Evolutionary conservation across 2,888 invertebrate species (phyloP), one percentile per base, ranked within the genome.

Genomic region (Ennomos fuscantarius): DNA sequence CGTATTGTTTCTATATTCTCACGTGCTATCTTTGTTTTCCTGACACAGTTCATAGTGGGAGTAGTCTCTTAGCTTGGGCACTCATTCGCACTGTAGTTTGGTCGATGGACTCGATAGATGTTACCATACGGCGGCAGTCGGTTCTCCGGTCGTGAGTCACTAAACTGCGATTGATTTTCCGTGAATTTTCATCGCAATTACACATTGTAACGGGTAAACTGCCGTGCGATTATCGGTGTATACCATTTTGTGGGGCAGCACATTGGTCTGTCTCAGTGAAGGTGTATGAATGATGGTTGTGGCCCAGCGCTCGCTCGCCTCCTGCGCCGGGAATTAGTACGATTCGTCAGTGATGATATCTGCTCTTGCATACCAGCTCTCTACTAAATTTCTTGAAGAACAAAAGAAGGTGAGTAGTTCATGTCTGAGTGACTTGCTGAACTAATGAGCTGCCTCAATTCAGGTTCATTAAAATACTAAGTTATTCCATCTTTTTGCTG

Each of bases 1-100:
- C 79, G 84, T 77, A 89, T 90, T 89, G 89, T 91, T 78, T 86
- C 69, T 65, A 69, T 65, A 79, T 86, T 91, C 89, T 87, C 90
- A 89, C 89, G 89, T 81, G 81, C 79, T 74, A 74, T 65, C 73
- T 73, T 72, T 77, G 76, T 78, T 80, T 79, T 80, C 73, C 68
- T 76, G 82, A 73, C 78, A 79, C 73, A 73, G 70, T 80, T 82
- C 36, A 11, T 11, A 12, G n/a, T 41, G 46, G 40, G 34, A 49
- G 46, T 13, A 55, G 47, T 12, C 12, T 71, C 66, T 60, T 51
- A 56, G 62, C 62, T 55, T 50, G 54, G 13, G 39, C 43, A 46
- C n/a, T 47, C 35, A 56, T 53, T 50, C 59, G 50, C 56, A 63
- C 61, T 74, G 73, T 74, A 74, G 78, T 81, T 78, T 74, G 68